phyloP scores from a whole-genome alignment of 2,113 vertebrate species.

The Meles meles region DNA sequence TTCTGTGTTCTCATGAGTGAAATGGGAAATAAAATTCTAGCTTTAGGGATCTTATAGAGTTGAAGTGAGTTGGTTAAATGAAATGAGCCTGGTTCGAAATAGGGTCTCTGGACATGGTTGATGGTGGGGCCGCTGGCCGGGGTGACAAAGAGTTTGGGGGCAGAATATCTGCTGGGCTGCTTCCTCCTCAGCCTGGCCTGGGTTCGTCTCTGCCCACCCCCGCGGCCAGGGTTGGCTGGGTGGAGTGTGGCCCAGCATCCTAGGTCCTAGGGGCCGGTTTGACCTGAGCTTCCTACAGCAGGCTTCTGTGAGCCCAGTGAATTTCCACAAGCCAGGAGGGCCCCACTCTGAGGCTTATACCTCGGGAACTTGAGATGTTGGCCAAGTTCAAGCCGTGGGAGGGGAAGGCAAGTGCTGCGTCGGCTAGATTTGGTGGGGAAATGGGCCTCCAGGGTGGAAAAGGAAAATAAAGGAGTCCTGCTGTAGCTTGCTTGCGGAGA shows the following conservation, averaged over 20 bases:
- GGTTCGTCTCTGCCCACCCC: background rate
- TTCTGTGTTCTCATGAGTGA: constrained; percentile 6
- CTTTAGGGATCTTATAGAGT: background rate
- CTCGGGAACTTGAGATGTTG: constrained; percentile 55
- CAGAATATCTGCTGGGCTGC: background rate
- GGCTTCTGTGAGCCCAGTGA: background rate
- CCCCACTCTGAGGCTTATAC: constrained; percentile 55
- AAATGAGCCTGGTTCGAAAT: background rate
- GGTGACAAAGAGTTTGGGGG: background rate
- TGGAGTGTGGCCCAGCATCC: background rate
- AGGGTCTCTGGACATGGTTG: background rate
- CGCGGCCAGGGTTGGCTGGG: background rate
- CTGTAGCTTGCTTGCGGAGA: constrained; percentile 43
- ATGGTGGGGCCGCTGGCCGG: background rate
- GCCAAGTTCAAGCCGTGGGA: constrained; percentile 63
- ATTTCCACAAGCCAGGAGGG: constrained; percentile 59
- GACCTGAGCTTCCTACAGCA: background rate
- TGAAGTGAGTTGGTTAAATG: background rate
- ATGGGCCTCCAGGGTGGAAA: constrained; percentile 59
- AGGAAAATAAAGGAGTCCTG: constrained; percentile 59
- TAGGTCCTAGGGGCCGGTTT: background rate
- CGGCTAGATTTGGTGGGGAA: constrained; percentile 47
- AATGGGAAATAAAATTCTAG: background rate
- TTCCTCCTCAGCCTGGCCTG: background rate
- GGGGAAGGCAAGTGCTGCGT: constrained; percentile 45